phyloP scores from a whole-genome alignment of 2,113 vertebrate species.

The Promerops cafer region DNA sequence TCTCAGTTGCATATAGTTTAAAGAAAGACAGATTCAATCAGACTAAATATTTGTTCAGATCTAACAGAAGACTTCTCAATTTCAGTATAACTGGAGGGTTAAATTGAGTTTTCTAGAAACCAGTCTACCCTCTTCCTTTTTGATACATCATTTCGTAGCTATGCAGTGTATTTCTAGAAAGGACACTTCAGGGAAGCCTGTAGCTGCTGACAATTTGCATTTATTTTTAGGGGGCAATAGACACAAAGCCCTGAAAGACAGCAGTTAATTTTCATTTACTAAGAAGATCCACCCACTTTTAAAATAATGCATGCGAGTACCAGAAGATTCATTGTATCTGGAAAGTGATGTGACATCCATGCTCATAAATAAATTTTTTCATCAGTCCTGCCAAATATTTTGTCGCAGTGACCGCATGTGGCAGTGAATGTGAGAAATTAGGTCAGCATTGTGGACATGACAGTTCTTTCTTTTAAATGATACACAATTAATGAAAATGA shows the following conservation, averaged over 20 bases:
- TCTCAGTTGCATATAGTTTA: not conserved
- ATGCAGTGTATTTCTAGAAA: not conserved
- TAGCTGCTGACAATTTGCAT: conserved; percentile 6
- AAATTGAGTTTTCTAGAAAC: not conserved
- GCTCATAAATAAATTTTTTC: not conserved
- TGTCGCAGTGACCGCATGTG: not conserved
- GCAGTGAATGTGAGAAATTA: not conserved
- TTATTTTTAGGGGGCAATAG: not conserved
- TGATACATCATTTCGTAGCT: not conserved
- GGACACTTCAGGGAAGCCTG: not conserved
- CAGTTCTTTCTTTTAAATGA: not conserved
- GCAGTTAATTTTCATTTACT: not conserved
- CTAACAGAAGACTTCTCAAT: not conserved
- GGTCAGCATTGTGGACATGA: not conserved
- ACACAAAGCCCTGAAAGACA: not conserved
- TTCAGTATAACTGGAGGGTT: not conserved
- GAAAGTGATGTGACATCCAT: not conserved
- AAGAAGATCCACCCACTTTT: not conserved
- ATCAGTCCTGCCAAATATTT: not conserved
- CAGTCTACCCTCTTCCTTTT: not conserved
- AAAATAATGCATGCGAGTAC: accelerated
- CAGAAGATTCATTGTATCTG: not conserved
- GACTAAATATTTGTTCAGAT: not conserved
- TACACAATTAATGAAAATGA: not conserved
- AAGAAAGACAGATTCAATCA: not conserved